phyloP scores from a whole-genome alignment of 2,113 vertebrate species.

The Larimichthys polyactis region DNA sequence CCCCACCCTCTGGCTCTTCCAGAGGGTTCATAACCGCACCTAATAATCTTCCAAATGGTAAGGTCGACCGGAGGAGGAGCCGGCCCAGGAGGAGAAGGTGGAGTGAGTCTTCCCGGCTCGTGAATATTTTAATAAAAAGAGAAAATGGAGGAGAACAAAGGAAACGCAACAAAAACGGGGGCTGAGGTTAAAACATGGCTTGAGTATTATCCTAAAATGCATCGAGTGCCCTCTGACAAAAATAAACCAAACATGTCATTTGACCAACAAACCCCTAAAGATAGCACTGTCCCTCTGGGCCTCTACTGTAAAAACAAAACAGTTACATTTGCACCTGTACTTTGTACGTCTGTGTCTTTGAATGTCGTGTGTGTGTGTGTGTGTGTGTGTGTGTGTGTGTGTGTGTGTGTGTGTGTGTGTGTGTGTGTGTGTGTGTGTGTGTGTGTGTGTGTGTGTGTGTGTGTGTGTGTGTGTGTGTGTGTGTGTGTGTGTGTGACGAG shows the following conservation, averaged over 20 bases:
- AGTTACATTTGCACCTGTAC: slow-evolving; percentile 53
- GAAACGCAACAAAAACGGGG: background rate
- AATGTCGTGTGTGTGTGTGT: slow-evolving; percentile 1
- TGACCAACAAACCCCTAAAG: slow-evolving; percentile 54
- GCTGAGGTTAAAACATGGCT: background rate
- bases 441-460: background rate
- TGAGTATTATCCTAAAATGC: slow-evolving; percentile 4
- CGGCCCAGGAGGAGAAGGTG: background rate
- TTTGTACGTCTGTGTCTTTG: slow-evolving; percentile 25
- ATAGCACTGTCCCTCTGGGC: slow-evolving; percentile 50
- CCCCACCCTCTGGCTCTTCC: slow-evolving; percentile 41
- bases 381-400: slow-evolving; percentile 5
- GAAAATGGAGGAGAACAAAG: background rate
- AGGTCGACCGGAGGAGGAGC: background rate
- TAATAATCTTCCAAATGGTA: background rate
- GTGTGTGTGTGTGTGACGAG: background rate
- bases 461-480: slow-evolving; percentile 12
- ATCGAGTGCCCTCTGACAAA: slow-evolving; percentile 7
- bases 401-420: background rate
- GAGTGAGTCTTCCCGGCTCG: background rate
- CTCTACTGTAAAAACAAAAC: slow-evolving; percentile 30
- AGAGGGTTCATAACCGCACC: slow-evolving; percentile 26
- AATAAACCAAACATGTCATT: slow-evolving; percentile 21
- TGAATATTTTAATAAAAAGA: slow-evolving; percentile 30
- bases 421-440: slow-evolving; percentile 8